phyloP scores from a whole-genome alignment of 1,140 invertebrate species.

The Drosophila dunni region DNA sequence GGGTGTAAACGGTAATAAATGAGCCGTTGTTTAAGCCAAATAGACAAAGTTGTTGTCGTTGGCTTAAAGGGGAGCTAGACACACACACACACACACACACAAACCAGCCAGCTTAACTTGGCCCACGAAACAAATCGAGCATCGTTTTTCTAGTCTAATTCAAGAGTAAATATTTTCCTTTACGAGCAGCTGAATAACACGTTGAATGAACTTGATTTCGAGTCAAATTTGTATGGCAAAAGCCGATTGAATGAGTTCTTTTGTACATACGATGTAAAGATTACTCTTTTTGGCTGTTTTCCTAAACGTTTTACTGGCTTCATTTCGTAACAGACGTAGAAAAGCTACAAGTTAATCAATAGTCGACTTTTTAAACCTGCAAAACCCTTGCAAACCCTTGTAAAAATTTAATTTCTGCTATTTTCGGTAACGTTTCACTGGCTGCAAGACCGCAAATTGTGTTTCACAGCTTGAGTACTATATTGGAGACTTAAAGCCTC shows the following conservation, averaged over 20 bases:
- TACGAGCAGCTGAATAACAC: neutral
- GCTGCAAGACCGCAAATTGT: too few species aligned
- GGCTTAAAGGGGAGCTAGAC: neutral
- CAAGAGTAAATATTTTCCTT: conserved; percentile 3
- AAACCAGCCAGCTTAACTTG: conserved; percentile 7
- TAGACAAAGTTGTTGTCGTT: conserved; percentile 20
- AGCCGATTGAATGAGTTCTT: neutral
- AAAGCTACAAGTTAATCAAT: too few species aligned
- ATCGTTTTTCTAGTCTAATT: conserved; percentile 9
- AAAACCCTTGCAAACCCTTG: too few species aligned
- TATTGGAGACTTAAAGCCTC: too few species aligned
- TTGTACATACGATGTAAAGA: neutral
- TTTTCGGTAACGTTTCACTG: too few species aligned
- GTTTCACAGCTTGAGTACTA: too few species aligned
- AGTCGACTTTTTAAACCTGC: too few species aligned
- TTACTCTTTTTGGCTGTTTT: too few species aligned
- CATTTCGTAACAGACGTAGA: too few species aligned
- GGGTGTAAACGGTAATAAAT: conserved; percentile 37
- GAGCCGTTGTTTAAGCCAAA: conserved; percentile 23
- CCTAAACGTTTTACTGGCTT: too few species aligned
- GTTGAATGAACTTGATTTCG: conserved; percentile 8
- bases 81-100: neutral
- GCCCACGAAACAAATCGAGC: conserved; percentile 4
- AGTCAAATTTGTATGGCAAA: neutral
- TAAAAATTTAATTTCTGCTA: too few species aligned